Evolutionary conservation across 2,113 vertebrate species (phyloP).

Genomic region (Hoplias malabaricus): DNA sequence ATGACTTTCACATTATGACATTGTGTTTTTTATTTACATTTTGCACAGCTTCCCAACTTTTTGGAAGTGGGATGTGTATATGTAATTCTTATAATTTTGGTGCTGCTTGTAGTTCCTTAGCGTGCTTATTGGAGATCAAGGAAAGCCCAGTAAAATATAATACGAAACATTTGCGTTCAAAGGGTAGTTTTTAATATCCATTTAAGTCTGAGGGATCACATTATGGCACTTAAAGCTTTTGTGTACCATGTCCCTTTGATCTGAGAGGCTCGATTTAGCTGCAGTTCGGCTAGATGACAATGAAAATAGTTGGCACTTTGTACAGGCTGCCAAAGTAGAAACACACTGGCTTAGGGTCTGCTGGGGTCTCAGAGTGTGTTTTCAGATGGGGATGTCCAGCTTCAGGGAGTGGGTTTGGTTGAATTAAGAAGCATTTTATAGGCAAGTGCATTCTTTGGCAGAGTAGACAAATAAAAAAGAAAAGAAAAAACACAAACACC

Average conservation of each 20-base stretch:
- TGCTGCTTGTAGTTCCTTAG: constrained; percentile 67
- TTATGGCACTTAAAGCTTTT: constrained; percentile 68
- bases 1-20: no score
- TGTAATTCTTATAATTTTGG: neutral
- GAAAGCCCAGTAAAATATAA: constrained; percentile 72
- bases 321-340: constrained; percentile 63
- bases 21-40: no score
- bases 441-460: neutral
- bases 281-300: constrained; percentile 60
- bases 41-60: no score
- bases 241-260: constrained; percentile 67
- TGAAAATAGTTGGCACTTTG: constrained; percentile 71
- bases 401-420: neutral
- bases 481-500: constrained; percentile 1
- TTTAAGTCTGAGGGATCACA: constrained; percentile 73
- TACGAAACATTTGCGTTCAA: constrained; percentile 73
- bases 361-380: neutral
- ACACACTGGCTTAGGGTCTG: constrained; percentile 15
- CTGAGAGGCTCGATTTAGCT: constrained; percentile 58
- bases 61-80: no score
- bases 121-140: constrained; percentile 70
- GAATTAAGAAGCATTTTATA: neutral
- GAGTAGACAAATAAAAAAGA: neutral
- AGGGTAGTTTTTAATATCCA: constrained; percentile 65
- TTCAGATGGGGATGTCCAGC: neutral